These are phyloP conservation scores for Parus major DNA, from an alignment of 2,113 vertebrate species.

Conservation along the genomic window DNA sequence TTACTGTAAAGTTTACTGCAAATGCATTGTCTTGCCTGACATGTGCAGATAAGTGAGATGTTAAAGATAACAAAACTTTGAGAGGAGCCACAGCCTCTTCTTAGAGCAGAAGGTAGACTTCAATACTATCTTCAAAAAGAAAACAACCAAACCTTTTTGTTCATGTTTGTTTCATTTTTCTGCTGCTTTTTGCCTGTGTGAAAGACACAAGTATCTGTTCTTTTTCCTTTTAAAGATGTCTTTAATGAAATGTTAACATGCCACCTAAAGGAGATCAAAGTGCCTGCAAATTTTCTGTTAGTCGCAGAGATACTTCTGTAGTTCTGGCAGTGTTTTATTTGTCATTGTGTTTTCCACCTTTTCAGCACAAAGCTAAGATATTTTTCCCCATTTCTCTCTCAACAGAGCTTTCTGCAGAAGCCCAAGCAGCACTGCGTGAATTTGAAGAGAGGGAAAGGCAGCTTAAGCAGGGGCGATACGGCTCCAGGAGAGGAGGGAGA, in stretches of 20 bases:
- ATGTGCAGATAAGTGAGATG: neutral
- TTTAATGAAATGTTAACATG: slow-evolving; percentile 48
- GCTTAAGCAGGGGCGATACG: slow-evolving; percentile 85
- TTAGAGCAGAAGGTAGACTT: neutral
- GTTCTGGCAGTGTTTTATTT: neutral
- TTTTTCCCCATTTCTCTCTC: neutral
- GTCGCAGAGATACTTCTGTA: neutral
- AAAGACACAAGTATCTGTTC: neutral
- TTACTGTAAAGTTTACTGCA: neutral
- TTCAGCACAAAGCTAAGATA: neutral
- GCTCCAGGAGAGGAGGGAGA: slow-evolving; percentile 80
- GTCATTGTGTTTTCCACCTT: neutral
- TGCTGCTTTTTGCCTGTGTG: neutral
- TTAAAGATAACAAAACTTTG: neutral
- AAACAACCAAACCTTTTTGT: neutral
- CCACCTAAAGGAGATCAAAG: slow-evolving; percentile 15
- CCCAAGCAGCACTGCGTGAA: slow-evolving; percentile 89
- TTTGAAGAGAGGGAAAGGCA: slow-evolving; percentile 92
- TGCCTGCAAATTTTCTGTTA: neutral
- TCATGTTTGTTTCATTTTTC: neutral
- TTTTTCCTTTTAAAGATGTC: neutral
- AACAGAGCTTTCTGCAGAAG: slow-evolving; percentile 94
- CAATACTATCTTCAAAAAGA: neutral
- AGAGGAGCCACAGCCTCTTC: neutral
- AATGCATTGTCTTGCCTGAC: neutral